Evolutionary conservation across 2,797 vertebrate genomes (phyloP), one percentile per base, ranked within the genome.

Genomic region (Poeciliopsis paucimaculata): DNA sequence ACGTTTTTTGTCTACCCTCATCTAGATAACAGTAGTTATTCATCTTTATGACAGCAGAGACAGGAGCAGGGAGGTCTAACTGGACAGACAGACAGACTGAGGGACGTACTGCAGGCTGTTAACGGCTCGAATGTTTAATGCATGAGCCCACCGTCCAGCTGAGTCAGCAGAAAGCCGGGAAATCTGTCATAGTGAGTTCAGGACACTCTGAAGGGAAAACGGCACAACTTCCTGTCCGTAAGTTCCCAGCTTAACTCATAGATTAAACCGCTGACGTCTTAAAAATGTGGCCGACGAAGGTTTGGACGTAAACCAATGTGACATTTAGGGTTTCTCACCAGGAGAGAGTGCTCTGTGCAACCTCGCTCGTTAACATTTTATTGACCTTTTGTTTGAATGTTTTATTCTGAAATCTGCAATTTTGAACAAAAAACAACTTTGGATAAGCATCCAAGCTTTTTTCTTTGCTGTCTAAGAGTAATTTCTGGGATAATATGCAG

Each of bases 81-180:
- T 71, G 68, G 5, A 34, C 16, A 45, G 60, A 62, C 3, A 10
- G 31, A 77, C 26, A 36, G 70, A 28, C 55, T 53, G 23, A 39
- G 26, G 73, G 9, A 77, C 83, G 68, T 71, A 16, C 75, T 15
- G 75, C 73, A 73, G 76, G 34, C 77, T 49, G 28, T 60, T 39
- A 39, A 75, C 28, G 72, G 62, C 43, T 77, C 16, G 23, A 46
- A 83, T 90, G 82, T 88, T 91, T 91, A 85, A 91, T 89, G 79
- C 70, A 84, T 78, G 77, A 84, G 74, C 39, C 13, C 57, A 26
- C 45, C 55, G 15, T 77, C 70, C 68, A 12, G 85, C 84, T 90
- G 87, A 90, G 70, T 84, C 78, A 80, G 83, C 77, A 15, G 31
- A 88, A 88, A 80, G 57, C 1, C 45, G 23, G 12, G 71, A 84